These are phyloP conservation scores for Arrhopalites spinosus DNA, from an alignment of 2,888 invertebrate genomes.

Conservation along the genomic window DNA sequence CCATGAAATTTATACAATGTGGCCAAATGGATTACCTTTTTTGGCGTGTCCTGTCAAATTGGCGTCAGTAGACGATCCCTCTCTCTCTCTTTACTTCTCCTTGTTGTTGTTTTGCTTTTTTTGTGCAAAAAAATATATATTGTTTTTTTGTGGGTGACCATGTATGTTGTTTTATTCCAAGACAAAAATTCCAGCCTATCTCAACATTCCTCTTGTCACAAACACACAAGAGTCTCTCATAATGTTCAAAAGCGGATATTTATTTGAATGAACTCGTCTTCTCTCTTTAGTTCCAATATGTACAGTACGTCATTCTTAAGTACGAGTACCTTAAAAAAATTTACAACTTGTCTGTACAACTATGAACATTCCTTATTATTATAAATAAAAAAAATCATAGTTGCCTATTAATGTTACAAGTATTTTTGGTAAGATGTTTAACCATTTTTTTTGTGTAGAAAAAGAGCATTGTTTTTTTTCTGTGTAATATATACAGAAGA, in stretches of 20 bases:
- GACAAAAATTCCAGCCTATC: constrained; percentile 26
- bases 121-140: background rate
- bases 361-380: too few species aligned
- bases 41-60: constrained; percentile 24
- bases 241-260: background rate
- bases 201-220: constrained; percentile 10
- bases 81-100: background rate
- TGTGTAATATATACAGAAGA: too few species aligned
- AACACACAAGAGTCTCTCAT: background rate
- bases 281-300: background rate
- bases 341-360: too few species aligned
- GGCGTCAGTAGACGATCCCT: constrained; percentile 32
- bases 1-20: constrained; percentile 8
- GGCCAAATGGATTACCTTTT: constrained; percentile 10
- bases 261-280: constrained; percentile 21
- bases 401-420: too few species aligned
- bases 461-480: too few species aligned
- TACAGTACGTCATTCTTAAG: too few species aligned
- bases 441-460: too few species aligned
- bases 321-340: too few species aligned
- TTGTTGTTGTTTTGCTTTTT: background rate
- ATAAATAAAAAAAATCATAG: too few species aligned
- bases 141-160: background rate
- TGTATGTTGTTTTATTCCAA: background rate
- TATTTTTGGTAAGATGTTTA: too few species aligned